Conservation (phyloP, 2,113 vertebrate genomes). For the Anarhynchus alexandrinus region DNA sequence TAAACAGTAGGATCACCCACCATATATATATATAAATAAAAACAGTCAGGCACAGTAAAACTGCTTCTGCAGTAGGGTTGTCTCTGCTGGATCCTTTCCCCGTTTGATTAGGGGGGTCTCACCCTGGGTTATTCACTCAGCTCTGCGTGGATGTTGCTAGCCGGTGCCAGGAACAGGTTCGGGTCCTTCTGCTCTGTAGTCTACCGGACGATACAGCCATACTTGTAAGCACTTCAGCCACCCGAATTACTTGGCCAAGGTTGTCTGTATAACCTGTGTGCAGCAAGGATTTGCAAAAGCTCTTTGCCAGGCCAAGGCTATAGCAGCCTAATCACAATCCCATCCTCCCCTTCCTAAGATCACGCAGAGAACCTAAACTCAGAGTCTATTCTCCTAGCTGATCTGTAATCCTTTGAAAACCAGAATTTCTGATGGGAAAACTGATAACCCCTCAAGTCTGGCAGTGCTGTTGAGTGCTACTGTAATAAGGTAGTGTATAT, state of each 20-base stretch:
- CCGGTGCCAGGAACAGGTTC: not conserved
- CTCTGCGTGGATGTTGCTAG: rapidly evolving
- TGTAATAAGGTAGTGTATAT: slow-evolving; percentile 15
- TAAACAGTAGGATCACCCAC: not conserved
- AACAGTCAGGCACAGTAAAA: not conserved
- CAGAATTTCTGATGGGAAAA: not conserved
- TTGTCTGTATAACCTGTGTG: not conserved
- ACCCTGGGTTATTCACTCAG: not conserved
- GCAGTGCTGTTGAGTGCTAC: not conserved
- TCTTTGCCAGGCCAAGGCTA: not conserved
- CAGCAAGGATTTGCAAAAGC: not conserved
- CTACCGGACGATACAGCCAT: not conserved
- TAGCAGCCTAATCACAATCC: not conserved
- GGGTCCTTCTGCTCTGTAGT: not conserved
- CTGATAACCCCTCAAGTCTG: not conserved
- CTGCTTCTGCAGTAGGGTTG: not conserved
- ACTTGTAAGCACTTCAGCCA: not conserved
- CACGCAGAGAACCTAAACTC: not conserved
- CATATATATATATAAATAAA: not conserved
- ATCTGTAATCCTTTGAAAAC: not conserved
- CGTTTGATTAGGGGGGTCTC: not conserved
- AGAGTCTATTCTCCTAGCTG: not conserved
- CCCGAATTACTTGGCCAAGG: too few species aligned
- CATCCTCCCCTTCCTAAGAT: not conserved
- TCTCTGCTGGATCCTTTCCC: not conserved